Evolutionary conservation across 1,140 invertebrate genomes (phyloP), one percentile per base, ranked within the genome.

Genomic region (Drosophila obscura): DNA sequence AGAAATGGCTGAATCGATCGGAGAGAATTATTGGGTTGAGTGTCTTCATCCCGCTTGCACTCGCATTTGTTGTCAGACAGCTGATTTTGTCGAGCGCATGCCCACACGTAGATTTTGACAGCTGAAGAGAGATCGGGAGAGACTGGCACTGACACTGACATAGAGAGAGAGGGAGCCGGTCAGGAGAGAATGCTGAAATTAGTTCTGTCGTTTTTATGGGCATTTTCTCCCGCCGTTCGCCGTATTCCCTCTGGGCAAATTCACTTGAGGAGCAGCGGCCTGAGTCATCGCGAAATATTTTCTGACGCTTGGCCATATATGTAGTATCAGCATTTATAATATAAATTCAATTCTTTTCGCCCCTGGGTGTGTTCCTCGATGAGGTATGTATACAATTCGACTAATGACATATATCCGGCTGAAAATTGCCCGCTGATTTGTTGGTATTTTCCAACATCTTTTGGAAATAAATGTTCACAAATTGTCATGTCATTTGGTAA

Each of bases 41-140:
- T 43, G 28, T 58, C 35, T 35, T 44, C n/a, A 24, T 84, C 81
- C 67, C 73, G 16, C 73, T 84, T 49, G 60, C 73, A 77, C 81
- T 60, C 45, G 28, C 73, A 74, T 77, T 85, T 84, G 81, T 84
- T 84, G 60, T 84, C 77, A 80, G 65, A 61, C 80, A 80, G 73
- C 81, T 84, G 77, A 62, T 74, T 46, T 24, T 3, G 44, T 39
- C 49, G 22, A 49, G 57, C 81, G 77, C 81, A 80, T 64, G 81
- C 81, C 52, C 68, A 28, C 1, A n/a, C 2, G 5, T 9, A 52
- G 31, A 49, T 56, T 83, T 45, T 84, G 80, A 83, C 80, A 76
- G 45, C 55, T 76, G 31, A 28, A 48, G 50, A 62, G 68, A 65
- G 51, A 46, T 28, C 22, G 15, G 6, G 15, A 9, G 24, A 48